A percentile compares a stretch with the other conserved stretches of the same genome.
Conservation (phyloP, 2,113 vertebrate genomes). For the Telmatochromis sp. region DNA sequence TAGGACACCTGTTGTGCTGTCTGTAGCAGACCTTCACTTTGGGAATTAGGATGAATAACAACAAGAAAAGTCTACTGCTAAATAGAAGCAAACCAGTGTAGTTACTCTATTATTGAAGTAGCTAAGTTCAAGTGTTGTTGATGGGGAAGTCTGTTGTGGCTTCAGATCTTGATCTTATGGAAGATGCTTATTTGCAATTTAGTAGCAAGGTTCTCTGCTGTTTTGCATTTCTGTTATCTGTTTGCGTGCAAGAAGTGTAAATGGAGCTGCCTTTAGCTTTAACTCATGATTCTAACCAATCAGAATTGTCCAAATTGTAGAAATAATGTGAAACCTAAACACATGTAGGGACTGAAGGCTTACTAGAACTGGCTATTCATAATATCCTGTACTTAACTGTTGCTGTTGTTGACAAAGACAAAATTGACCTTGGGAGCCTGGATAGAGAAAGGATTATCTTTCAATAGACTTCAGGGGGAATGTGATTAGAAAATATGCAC, state of each 20-base stretch:
- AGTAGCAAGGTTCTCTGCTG: background rate
- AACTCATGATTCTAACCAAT: background rate
- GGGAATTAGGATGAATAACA: conserved; percentile 37
- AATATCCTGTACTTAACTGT: background rate
- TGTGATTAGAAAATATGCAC: background rate
- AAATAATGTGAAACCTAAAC: background rate
- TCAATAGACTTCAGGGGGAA: background rate
- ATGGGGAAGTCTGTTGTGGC: background rate
- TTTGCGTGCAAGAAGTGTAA: background rate
- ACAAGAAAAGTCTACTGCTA: background rate
- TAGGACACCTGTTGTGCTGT: conserved; percentile 64
- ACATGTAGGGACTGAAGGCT: background rate
- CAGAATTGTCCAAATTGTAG: background rate
- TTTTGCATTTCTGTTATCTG: background rate
- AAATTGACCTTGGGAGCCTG: background rate
- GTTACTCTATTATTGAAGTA: background rate
- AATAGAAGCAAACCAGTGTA: background rate
- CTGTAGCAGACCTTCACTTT: conserved; percentile 17
- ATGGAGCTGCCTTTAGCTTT: background rate
- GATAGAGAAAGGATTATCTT: background rate
- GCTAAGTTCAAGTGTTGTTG: background rate
- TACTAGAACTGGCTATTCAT: background rate
- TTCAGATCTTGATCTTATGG: background rate
- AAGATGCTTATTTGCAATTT: background rate
- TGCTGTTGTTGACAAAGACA: background rate